Base-by-base conservation (phyloP, 2,888 invertebrate species). In the Rapana venosa region DNA sequence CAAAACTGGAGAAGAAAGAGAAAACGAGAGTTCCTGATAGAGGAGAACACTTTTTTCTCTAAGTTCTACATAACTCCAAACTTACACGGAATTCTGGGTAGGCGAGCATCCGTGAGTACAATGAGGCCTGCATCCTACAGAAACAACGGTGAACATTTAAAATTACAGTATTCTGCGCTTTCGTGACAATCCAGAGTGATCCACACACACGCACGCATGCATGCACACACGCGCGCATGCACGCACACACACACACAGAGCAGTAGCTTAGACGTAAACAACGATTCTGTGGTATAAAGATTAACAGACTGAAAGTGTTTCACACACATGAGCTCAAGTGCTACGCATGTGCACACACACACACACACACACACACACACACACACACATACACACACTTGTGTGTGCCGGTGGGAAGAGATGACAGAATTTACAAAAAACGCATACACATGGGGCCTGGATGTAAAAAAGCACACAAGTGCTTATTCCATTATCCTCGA, bases 91-190 rank as follows among this genome's bases (percentile, higher is more conserved):
- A 95, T 93, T 87, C 94, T 92, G 47, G 94, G 94, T 22, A 96
- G 92, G 83, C 97, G 97, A 85, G 98, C 98, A 96, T 99, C 99
- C 88, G 98, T 98, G 95, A 99, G 98, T 4, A 99, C 98, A 2
- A 99, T 97, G 88, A 99, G 96, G 0, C 99, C 99, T 0, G 98
- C 97, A 96, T 97, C 96, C 95, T 95, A 92, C n/a, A 92, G 92
- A 89, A 88, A 86, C 58, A 91, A 77, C 86, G 26, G 77, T 66
- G 32, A 26, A 35, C 20, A 35, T 22, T 79, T 61, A 22, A n/a
- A 74, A 66, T 22, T 1, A 66, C 17, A 66, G 26, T 66, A 13
- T 22, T 22, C 17, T 66, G 66, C 13, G 8, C 8, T 47, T 47
- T 8, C 47, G 47, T 47, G 47, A 47, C 47, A 47, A 47, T 47